These are phyloP conservation scores for Zophobas morio DNA, from an alignment of 1,140 invertebrate genomes.

Conservation along the genomic window DNA sequence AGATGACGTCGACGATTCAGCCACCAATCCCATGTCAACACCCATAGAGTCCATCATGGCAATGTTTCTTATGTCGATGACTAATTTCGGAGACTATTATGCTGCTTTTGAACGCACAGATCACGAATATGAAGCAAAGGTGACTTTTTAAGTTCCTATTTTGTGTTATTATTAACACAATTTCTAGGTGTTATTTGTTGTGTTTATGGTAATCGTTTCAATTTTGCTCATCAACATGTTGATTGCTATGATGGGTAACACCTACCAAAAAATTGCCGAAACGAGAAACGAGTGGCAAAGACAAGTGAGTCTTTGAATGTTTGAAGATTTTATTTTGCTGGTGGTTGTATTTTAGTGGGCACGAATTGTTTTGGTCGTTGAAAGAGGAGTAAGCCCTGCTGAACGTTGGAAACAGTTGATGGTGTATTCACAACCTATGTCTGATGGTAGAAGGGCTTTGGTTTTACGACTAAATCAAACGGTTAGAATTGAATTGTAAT, in stretches of 20 bases:
- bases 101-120: conserved; percentile 89
- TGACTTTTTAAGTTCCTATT: conserved; percentile 63
- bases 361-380: conserved; percentile 95
- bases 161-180: background rate
- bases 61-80: conserved; percentile 98
- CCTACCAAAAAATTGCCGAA: conserved; percentile 97
- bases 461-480: conserved; percentile 88
- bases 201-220: conserved; percentile 97
- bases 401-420: conserved; percentile 88
- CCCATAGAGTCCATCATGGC: conserved; percentile 95
- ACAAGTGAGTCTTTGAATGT: conserved; percentile 76
- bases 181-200: conserved; percentile 88
- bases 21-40: conserved; percentile 88
- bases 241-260: conserved; percentile 99
- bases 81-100: conserved; percentile 96
- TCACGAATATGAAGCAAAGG: conserved; percentile 91
- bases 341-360: conserved; percentile 83
- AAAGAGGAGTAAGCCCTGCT: conserved; percentile 91
- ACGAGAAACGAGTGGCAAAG: conserved; percentile 98
- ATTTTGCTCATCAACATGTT: conserved; percentile 98
- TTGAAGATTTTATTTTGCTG: background rate
- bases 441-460: conserved; percentile 88
- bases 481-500: conserved; percentile 69
- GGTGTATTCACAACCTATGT: conserved; percentile 96
- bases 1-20: conserved; percentile 78